These are phyloP conservation scores for Symphodus melops DNA, from an alignment of 2,113 vertebrate species.

Conservation along the genomic window DNA sequence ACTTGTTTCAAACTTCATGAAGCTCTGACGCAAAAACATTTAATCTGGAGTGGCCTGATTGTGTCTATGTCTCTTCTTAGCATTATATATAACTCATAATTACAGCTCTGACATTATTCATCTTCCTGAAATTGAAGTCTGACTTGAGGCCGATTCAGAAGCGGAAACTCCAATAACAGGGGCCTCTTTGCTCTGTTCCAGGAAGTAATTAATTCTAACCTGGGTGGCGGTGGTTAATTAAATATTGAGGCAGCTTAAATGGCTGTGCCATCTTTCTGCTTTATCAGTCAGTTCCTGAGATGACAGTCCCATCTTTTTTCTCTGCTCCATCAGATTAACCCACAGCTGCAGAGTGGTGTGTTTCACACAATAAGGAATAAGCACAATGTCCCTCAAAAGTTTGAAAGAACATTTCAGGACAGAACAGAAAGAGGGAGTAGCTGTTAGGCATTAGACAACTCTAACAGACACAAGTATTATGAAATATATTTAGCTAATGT, in stretches of 20 bases:
- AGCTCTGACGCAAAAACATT: constrained; percentile 10
- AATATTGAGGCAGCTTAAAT: constrained; percentile 70
- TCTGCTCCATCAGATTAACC: constrained; percentile 16
- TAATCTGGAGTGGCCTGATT: constrained; percentile 21
- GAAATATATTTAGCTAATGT: constrained; percentile 28
- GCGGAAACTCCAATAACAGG: constrained; percentile 38
- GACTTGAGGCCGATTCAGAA: constrained; percentile 41
- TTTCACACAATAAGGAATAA: constrained; percentile 19
- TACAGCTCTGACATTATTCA: constrained; percentile 15
- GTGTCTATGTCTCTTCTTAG: constrained; percentile 2
- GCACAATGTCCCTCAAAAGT: background rate
- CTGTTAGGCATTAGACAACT: background rate
- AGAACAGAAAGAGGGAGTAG: background rate
- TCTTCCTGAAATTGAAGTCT: constrained; percentile 5
- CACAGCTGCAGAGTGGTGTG: constrained; percentile 11
- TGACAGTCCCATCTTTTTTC: constrained; percentile 43
- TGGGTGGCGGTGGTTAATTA: constrained; percentile 69
- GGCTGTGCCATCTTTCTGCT: constrained; percentile 39
- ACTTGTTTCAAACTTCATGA: background rate
- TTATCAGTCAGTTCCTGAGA: constrained; percentile 54
- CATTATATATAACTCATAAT: constrained; percentile 21
- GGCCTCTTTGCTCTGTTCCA: constrained; percentile 26
- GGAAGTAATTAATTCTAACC: constrained; percentile 70
- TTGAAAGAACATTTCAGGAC: constrained; percentile 5
- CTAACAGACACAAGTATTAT: background rate